Evolutionary conservation across 1,140 invertebrate genomes (phyloP), one percentile per base, ranked within the genome.

Genomic region (Belonocnema kinseyi): DNA sequence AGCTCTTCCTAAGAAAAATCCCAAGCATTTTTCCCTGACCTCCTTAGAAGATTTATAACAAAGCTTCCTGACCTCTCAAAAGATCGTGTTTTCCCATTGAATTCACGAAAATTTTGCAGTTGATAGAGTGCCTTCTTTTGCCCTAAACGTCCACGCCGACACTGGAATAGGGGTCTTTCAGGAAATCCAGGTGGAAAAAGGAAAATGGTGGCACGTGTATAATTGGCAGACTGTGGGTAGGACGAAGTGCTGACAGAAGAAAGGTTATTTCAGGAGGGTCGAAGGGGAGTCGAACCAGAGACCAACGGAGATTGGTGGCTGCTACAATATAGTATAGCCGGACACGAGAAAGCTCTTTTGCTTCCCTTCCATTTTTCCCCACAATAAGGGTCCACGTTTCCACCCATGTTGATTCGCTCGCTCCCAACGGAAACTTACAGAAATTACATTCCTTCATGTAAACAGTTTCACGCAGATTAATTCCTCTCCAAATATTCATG

Each of bases 291-390:
- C 2, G 26, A 66, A 66, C 21, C 61, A 66, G 16, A 78, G 72
- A 80, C 56, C 71, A 75, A 77, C 53, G 78, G 85, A 87, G 85
- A 87, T 86, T 85, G 86, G 83, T 78, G 81, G 86, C 81, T 72
- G 73, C 77, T 46, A 73, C 76, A 80, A 80, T 82, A 83, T 79
- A 84, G 83, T 80, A 26, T 79, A 84, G 83, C 81, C 79, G 83
- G 82, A 90, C 89, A 90, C 80, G 89, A 86, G 88, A 90, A 90
- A 89, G 88, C 89, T 90, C 82, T 89, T 33, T 33, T 80, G 85
- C 81, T 83, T 85, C 80, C 79, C 87, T 83, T 71, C 75, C 80
- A 80, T 82, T 74, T 74, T 73, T 83, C 80, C 76, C 72, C 56
- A 75, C 26, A 54, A 50, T n/a, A 58, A 77, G 79, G 80, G 80